Evolutionary conservation across 2,113 vertebrate genomes (phyloP).

Genomic region (Pheucticus melanocephalus): DNA sequence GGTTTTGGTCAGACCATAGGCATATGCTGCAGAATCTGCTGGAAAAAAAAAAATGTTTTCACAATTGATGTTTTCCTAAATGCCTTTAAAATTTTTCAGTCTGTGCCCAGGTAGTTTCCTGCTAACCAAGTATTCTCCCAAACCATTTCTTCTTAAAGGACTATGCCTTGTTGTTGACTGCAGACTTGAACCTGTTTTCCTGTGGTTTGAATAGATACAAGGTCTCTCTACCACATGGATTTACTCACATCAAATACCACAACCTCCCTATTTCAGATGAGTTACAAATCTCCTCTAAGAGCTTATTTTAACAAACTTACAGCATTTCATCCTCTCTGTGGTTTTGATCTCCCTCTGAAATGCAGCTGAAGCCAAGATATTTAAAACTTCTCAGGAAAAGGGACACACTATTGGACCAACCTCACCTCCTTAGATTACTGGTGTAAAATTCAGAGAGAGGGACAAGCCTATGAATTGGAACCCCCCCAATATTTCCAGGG

Average conservation of each 20-base stretch:
- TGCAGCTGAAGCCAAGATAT: neutral
- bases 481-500: neutral
- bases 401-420: neutral
- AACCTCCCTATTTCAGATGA: neutral
- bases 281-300: neutral
- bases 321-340: neutral
- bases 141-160: neutral
- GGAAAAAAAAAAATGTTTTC: neutral
- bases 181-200: neutral
- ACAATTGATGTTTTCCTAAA: neutral
- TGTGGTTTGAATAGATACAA: neutral
- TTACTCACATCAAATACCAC: neutral
- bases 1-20: constrained; percentile 18
- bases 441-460: neutral
- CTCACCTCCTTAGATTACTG: neutral
- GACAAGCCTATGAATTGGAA: neutral
- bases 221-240: neutral
- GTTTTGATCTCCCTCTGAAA: neutral
- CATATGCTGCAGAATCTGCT: neutral
- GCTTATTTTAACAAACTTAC: neutral
- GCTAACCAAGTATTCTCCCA: neutral
- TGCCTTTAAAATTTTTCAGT: neutral
- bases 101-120: neutral
- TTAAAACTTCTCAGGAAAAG: neutral
- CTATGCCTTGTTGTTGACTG: neutral